Evolutionary conservation across 2,888 invertebrate genomes (phyloP).

Genomic region (Pocota personata): DNA sequence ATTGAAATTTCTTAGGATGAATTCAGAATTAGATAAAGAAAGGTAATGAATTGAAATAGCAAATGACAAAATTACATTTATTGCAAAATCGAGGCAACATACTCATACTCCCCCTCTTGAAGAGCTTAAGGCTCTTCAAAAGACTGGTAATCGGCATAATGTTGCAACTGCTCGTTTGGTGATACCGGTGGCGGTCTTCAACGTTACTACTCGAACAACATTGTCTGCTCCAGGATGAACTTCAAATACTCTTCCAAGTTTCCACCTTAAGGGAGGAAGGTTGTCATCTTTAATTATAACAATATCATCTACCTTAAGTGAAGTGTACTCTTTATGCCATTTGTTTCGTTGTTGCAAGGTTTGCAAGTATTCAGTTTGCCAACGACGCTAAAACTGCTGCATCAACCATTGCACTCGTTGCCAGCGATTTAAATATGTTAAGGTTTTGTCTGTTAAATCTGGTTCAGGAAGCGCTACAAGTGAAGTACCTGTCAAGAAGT

Average conservation of each 20-base stretch:
- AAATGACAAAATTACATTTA: no score
- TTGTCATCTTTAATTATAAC: not conserved
- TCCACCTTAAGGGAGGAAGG: no score
- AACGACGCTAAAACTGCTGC: constrained; percentile 6
- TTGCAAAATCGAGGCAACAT: no score
- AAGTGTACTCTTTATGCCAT: not conserved
- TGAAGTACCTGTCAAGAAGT: not conserved
- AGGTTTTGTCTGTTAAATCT: not conserved
- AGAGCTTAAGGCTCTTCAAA: no score
- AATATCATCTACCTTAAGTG: not conserved
- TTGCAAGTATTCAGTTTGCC: not conserved
- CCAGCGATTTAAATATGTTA: not conserved
- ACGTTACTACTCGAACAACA: not conserved
- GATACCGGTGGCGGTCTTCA: not conserved
- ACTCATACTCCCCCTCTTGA: no score
- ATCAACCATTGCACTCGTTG: not conserved
- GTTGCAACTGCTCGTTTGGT: not conserved
- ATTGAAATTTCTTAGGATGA: no score
- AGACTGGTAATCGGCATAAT: not conserved
- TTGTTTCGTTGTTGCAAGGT: not conserved
- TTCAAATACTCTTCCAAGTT: not conserved
- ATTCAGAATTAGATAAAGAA: no score
- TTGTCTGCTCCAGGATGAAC: not conserved
- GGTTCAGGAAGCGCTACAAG: not conserved
- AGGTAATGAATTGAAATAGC: no score